These are phyloP conservation scores for Polia nebulosa DNA, from an alignment of 2,888 invertebrate genomes.

Conservation along the genomic window DNA sequence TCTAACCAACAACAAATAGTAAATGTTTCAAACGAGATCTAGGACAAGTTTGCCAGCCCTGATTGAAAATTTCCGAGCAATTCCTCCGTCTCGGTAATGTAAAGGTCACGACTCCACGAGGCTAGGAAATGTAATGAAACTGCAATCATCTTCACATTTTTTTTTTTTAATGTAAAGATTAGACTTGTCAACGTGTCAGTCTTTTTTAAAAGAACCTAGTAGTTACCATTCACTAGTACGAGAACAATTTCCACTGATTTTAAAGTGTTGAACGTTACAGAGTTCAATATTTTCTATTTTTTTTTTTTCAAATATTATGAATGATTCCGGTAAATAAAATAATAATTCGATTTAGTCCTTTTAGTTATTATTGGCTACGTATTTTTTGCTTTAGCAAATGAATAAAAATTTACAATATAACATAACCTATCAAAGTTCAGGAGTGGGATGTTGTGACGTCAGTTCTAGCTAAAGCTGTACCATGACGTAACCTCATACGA, in stretches of 20 bases:
- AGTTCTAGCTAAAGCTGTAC: no score
- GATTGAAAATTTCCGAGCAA: slow-evolving; percentile 1
- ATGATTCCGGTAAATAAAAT: neutral
- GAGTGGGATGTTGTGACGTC: no score
- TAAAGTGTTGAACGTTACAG: neutral
- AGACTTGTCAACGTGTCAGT: neutral
- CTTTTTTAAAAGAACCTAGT: neutral
- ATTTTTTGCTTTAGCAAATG: no score
- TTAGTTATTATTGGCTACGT: no score
- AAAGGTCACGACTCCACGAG: neutral
- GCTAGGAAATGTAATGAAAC: neutral
- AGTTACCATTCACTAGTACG: neutral
- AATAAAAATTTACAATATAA: no score
- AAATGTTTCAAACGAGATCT: neutral
- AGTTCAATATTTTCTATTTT: neutral
- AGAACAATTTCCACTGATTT: neutral
- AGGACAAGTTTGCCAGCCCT: neutral
- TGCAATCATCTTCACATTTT: neutral
- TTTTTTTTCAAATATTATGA: neutral
- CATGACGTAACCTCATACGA: no score
- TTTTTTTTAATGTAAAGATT: neutral
- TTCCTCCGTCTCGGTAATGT: neutral
- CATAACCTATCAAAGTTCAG: no score
- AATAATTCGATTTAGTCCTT: no score
- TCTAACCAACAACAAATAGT: neutral